These are phyloP conservation scores for Argentina silus DNA, from an alignment of 2,797 vertebrate species.

Conservation along the genomic window DNA sequence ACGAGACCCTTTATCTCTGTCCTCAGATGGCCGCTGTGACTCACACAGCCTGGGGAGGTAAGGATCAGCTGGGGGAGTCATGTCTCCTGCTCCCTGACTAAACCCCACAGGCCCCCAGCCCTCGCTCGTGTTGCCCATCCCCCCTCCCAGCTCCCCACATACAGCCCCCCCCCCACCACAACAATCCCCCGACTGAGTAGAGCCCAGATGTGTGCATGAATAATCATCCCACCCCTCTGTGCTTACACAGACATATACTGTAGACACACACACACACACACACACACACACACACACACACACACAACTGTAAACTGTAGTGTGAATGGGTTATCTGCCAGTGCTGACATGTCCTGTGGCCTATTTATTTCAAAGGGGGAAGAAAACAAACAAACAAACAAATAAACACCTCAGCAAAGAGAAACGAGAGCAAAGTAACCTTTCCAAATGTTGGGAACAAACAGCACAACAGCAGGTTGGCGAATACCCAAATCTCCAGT, in stretches of 20 bases:
- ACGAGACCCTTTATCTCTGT: slow-evolving; percentile 50
- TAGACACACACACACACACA: not conserved
- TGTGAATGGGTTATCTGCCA: slow-evolving; percentile 43
- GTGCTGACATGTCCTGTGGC: slow-evolving; percentile 40
- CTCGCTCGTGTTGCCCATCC: not conserved
- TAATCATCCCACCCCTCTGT: slow-evolving; percentile 12
- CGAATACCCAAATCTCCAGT: slow-evolving; percentile 44
- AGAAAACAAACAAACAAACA: slow-evolving; percentile 37
- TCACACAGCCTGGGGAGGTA: slow-evolving; percentile 47
- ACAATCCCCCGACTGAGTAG: not conserved
- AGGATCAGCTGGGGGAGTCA: slow-evolving; percentile 36
- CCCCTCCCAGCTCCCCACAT: not conserved
- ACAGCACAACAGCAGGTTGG: slow-evolving; percentile 25
- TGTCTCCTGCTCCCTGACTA: slow-evolving; percentile 33
- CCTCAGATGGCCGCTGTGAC: slow-evolving; percentile 58
- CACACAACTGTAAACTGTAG: slow-evolving; percentile 8
- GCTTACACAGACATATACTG: slow-evolving; percentile 1
- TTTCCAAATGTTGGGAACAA: slow-evolving; percentile 40
- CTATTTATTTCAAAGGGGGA: slow-evolving; percentile 51
- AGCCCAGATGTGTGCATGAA: slow-evolving; percentile 23
- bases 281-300: slow-evolving; percentile 14
- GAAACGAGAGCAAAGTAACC: slow-evolving; percentile 51
- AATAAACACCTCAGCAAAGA: slow-evolving; percentile 42
- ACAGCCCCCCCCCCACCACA: not conserved
- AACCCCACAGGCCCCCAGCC: slow-evolving; percentile 24